Conservation (phyloP, 2,888 invertebrate genomes). For the Odontomyia ornata region DNA sequence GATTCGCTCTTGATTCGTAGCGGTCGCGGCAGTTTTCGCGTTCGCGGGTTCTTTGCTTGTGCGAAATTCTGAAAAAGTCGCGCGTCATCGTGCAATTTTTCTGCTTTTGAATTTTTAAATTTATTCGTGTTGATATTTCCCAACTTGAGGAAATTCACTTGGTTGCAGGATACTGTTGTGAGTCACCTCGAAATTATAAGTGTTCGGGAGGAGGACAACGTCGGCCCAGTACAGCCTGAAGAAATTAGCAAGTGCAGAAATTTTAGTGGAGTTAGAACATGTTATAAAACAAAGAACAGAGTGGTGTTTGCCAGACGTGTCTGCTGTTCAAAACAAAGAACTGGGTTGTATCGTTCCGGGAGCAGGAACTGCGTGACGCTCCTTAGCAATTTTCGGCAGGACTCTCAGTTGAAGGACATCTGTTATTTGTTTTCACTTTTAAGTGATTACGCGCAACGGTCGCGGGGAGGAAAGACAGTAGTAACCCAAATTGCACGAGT, state of each 20-base stretch:
- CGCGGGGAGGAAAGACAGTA: background rate
- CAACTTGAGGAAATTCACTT: no score
- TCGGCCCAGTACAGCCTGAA: no score
- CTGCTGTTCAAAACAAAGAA: no score
- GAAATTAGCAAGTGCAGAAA: no score
- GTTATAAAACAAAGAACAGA: background rate
- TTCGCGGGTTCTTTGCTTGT: slow-evolving; percentile 8
- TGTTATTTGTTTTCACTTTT: slow-evolving; percentile 28
- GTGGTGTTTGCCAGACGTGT: no score
- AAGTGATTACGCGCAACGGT: slow-evolving; percentile 2
- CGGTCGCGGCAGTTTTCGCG: slow-evolving; percentile 16
- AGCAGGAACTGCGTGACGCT: background rate
- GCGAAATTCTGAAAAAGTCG: slow-evolving; percentile 40
- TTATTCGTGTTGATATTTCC: no score
- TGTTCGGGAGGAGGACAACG: no score
- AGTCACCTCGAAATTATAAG: no score
- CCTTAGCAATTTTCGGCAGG: background rate
- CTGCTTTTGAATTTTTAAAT: background rate
- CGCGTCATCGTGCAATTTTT: slow-evolving; percentile 31
- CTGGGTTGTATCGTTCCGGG: no score
- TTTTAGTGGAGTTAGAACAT: no score
- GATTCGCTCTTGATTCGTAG: slow-evolving; percentile 6
- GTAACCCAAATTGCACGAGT: no score
- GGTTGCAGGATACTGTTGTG: no score
- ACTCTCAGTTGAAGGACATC: slow-evolving; percentile 27